A percentile compares a stretch with the other conserved stretches of the same genome.
These are phyloP conservation scores for Odontomyia ornata DNA, from an alignment of 2,888 invertebrate species.

Conservation along the genomic window DNA sequence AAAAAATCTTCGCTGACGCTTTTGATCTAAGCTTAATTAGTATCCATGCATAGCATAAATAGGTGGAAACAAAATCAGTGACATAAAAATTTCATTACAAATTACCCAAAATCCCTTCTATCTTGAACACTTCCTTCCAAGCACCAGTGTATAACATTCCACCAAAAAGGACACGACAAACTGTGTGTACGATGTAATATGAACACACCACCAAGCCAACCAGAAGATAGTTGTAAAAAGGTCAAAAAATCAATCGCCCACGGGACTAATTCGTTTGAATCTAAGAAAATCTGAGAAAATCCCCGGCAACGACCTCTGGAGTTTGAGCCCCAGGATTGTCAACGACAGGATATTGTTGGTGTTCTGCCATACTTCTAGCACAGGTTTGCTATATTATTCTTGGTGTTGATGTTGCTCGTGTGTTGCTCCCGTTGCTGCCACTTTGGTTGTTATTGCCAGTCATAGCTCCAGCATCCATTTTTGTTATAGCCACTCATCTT, in stretches of 20 bases:
- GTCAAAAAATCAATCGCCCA: constrained; percentile 65
- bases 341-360: constrained; percentile 58
- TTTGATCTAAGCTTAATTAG: too few relatives aligned
- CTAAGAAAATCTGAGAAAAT: constrained; percentile 65
- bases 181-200: constrained; percentile 25
- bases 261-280: constrained; percentile 65
- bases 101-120: too few relatives aligned
- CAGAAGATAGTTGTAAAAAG: constrained; percentile 55
- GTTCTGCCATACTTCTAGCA: constrained; percentile 43
- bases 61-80: too few relatives aligned
- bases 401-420: not conserved
- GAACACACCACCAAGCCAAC: constrained; percentile 1
- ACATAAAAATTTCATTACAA: too few relatives aligned
- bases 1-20: too few relatives aligned
- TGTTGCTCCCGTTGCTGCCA: constrained; percentile 25
- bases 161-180: not conserved
- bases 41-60: too few relatives aligned
- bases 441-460: constrained; percentile 36
- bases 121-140: too few relatives aligned
- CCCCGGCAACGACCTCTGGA: constrained; percentile 65
- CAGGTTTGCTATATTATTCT: constrained; percentile 23
- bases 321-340: constrained; percentile 65
- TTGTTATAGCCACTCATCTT: constrained; percentile 30
- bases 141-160: too few relatives aligned
- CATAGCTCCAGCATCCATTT: constrained; percentile 40